Percentiles rank a stretch among this genome's conserved stretches.
These are phyloP conservation scores for Dermolepida albohirtum DNA, from an alignment of 2,888 invertebrate species.

Conservation along the genomic window DNA sequence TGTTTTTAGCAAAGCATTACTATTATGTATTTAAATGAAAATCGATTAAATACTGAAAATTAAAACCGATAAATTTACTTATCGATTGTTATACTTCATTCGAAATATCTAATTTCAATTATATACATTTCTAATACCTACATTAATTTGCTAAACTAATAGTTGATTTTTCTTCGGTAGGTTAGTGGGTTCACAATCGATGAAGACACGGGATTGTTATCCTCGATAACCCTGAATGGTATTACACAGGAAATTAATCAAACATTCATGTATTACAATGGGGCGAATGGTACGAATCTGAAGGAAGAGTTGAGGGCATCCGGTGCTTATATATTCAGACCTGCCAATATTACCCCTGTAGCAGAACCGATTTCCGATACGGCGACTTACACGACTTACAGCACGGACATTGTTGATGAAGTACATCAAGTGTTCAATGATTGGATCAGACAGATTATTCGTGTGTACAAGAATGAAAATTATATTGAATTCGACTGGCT, in stretches of 20 bases:
- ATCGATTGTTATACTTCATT: no score
- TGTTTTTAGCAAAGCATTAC: no score
- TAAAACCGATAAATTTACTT: no score
- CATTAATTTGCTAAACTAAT: neutral
- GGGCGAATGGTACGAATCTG: slow-evolving; percentile 67
- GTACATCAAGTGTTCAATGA: slow-evolving; percentile 74
- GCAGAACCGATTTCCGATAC: slow-evolving; percentile 38
- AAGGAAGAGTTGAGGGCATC: slow-evolving; percentile 72
- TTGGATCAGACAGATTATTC: slow-evolving; percentile 79
- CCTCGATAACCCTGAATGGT: slow-evolving; percentile 65
- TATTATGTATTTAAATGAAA: no score
- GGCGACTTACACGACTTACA: slow-evolving; percentile 52
- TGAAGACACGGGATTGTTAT: slow-evolving; percentile 67
- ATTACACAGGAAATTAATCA: slow-evolving; percentile 66
- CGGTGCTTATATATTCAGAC: slow-evolving; percentile 92
- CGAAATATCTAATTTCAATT: no score
- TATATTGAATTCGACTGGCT: slow-evolving; percentile 80
- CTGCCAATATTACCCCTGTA: slow-evolving; percentile 57
- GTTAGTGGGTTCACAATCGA: slow-evolving; percentile 39
- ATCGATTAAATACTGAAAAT: no score
- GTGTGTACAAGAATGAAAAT: slow-evolving; percentile 72
- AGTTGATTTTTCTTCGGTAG: slow-evolving; percentile 8
- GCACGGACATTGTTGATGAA: slow-evolving; percentile 69
- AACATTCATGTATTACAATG: slow-evolving; percentile 79
- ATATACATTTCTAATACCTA: no score